A percentile compares a stretch with the other conserved stretches of the same genome.
Conservation (phyloP, 2,113 vertebrate genomes). For the Cromileptes altivelis region DNA sequence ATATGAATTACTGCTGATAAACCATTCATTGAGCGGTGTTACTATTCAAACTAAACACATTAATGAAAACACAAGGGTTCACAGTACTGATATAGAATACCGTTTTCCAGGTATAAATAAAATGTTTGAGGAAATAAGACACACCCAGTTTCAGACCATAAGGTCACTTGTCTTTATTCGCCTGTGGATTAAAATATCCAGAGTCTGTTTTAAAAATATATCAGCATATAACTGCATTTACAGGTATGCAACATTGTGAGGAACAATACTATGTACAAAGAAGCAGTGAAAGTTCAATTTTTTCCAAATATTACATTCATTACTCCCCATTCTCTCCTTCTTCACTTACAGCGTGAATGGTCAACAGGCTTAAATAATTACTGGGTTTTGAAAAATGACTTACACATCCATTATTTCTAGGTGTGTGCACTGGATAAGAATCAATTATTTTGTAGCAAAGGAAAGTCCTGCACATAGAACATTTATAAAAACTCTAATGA, state of each 20-base stretch:
- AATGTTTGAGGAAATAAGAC: background rate
- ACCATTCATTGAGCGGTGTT: background rate
- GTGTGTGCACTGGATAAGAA: background rate
- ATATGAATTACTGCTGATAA: slow-evolving; percentile 1
- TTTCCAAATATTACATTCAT: background rate
- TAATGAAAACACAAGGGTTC: background rate
- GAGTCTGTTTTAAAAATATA: background rate
- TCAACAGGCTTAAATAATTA: background rate
- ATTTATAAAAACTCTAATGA: background rate
- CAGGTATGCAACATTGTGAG: background rate
- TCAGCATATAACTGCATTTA: background rate
- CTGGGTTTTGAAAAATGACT: background rate
- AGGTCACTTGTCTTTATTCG: slow-evolving; percentile 40
- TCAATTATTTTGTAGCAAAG: background rate
- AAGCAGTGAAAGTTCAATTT: background rate
- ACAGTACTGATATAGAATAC: background rate
- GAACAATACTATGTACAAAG: background rate
- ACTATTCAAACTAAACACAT: background rate
- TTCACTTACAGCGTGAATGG: background rate
- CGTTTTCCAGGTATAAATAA: background rate
- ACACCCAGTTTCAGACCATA: background rate
- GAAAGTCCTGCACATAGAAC: background rate
- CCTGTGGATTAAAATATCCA: background rate
- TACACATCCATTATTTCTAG: background rate
- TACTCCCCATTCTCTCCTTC: background rate